Conservation (phyloP, 2,113 vertebrate species). For the Lota lota region DNA sequence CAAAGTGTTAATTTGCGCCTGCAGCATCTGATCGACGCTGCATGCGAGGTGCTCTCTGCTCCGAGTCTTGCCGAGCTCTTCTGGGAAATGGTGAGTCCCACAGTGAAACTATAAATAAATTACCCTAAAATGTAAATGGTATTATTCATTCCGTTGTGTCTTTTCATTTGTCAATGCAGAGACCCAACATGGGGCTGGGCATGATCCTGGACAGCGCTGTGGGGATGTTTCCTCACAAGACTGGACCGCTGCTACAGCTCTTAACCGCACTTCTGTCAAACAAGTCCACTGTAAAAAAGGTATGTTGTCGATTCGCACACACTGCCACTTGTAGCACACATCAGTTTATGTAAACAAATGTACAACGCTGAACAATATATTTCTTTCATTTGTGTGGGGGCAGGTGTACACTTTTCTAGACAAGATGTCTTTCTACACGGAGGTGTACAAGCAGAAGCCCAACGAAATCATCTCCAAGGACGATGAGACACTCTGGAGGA, state of each 20-base stretch:
- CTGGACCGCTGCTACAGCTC: slow-evolving; percentile 87
- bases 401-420: slow-evolving; percentile 96
- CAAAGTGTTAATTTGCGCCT: slow-evolving; percentile 23
- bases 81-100: slow-evolving; percentile 89
- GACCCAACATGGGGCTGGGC: slow-evolving; percentile 89
- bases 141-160: neutral
- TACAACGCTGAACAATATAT: neutral
- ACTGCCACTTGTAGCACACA: neutral
- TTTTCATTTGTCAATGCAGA: slow-evolving; percentile 62
- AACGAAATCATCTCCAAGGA: slow-evolving; percentile 87
- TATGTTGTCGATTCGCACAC: slow-evolving; percentile 37
- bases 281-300: slow-evolving; percentile 94
- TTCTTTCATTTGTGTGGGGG: neutral
- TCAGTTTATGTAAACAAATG: no score
- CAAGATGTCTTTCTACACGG: slow-evolving; percentile 96
- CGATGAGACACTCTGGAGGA: slow-evolving; percentile 91
- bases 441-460: slow-evolving; percentile 91
- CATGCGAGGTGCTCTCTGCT: slow-evolving; percentile 90
- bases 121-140: neutral
- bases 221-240: slow-evolving; percentile 91
- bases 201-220: slow-evolving; percentile 92
- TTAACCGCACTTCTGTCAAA: slow-evolving; percentile 90
- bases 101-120: neutral
- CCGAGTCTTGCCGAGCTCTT: slow-evolving; percentile 92
- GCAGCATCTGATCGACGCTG: slow-evolving; percentile 88